A percentile compares a stretch with the other conserved stretches of the same genome.
phyloP scores from a whole-genome alignment of 2,113 vertebrate species.

The Uria lomvia region DNA sequence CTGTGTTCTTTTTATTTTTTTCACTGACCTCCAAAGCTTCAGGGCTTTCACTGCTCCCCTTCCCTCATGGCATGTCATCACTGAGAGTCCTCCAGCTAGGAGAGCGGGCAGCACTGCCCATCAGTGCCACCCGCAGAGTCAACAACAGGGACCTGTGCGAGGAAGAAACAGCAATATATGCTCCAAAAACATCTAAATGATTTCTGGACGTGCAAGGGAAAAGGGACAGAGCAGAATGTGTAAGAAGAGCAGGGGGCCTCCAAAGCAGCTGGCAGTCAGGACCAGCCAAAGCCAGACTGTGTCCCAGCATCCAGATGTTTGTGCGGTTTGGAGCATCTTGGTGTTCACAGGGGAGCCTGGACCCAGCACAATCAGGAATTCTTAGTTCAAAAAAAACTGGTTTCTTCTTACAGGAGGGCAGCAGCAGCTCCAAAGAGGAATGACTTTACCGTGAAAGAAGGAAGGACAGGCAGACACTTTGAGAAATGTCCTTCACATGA shows the following conservation, averaged over 20 bases:
- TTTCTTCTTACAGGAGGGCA: not conserved
- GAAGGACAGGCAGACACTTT: not conserved
- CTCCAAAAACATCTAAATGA: not conserved
- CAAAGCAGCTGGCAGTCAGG: not conserved
- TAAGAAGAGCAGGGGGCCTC: not conserved
- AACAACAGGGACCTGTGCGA: not conserved
- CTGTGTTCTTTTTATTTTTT: not conserved
- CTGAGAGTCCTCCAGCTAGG: not conserved
- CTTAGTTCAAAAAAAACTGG: not conserved
- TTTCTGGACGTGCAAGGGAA: not conserved
- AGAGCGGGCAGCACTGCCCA: not conserved
- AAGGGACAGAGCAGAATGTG: not conserved
- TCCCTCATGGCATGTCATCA: not conserved
- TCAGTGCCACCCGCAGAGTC: not conserved
- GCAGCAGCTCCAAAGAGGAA: not conserved
- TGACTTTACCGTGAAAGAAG: not conserved
- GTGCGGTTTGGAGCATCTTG: not conserved
- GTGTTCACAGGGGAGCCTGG: not conserved
- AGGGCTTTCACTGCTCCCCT: not conserved
- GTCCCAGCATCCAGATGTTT: not conserved
- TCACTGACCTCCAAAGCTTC: not conserved
- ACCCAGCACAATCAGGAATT: not conserved
- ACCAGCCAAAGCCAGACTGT: not conserved
- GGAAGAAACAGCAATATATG: not conserved
- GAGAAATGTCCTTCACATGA: not conserved